These are phyloP conservation scores for Tokudaia tokunoshimensis DNA, from an alignment of 2,797 vertebrate genomes.

Conservation along the genomic window DNA sequence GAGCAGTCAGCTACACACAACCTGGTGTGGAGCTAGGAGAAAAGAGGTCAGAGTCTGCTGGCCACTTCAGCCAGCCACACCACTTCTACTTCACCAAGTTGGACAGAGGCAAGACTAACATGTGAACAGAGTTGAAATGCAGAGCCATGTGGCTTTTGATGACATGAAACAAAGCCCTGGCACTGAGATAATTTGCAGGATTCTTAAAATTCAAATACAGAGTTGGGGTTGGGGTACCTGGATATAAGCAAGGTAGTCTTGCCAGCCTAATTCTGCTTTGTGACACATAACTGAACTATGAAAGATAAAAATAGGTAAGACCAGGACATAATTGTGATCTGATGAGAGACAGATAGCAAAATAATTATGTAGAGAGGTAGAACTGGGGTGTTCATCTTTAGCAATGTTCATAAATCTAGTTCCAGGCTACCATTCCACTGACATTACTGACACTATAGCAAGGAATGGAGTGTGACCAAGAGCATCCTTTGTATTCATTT, in stretches of 20 bases:
- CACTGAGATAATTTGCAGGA: slow-evolving; percentile 31
- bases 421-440: slow-evolving; percentile 47
- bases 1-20: background rate
- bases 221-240: background rate
- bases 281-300: slow-evolving; percentile 69
- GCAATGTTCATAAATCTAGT: slow-evolving; percentile 68
- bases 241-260: slow-evolving; percentile 71
- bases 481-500: slow-evolving; percentile 58
- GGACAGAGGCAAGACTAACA: background rate
- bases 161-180: background rate
- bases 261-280: slow-evolving; percentile 67
- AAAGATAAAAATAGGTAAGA: slow-evolving; percentile 72
- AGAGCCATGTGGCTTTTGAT: background rate
- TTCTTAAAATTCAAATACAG: slow-evolving; percentile 61
- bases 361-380: slow-evolving; percentile 67
- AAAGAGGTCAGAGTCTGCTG: background rate
- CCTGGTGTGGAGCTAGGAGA: background rate
- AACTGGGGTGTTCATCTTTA: slow-evolving; percentile 76
- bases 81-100: background rate
- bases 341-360: background rate
- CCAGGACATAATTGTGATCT: slow-evolving; percentile 62
- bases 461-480: slow-evolving; percentile 47
- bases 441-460: slow-evolving; percentile 12
- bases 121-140: background rate
- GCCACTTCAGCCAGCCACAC: background rate